Percentiles rank a stretch among this genome's conserved stretches.
phyloP scores from a whole-genome alignment of 2,113 vertebrate species.

The Empidonax alnorum region DNA sequence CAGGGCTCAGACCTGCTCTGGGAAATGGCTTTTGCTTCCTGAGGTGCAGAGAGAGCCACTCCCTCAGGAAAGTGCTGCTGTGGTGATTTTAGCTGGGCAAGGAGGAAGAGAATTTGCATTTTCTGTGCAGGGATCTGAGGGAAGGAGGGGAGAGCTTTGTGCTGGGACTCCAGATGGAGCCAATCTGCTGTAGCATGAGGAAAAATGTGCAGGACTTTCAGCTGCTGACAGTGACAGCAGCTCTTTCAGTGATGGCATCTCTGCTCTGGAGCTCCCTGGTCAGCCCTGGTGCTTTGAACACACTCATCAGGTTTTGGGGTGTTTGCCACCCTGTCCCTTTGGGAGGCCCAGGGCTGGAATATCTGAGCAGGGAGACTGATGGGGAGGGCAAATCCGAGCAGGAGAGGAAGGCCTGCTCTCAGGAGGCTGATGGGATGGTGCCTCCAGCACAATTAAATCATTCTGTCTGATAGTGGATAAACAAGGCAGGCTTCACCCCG shows the following conservation, averaged over 20 bases:
- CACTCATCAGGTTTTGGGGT: background rate
- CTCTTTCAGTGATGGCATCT: background rate
- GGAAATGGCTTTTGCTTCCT: background rate
- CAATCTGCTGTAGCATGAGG: background rate
- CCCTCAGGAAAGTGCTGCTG: background rate
- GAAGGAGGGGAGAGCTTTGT: background rate
- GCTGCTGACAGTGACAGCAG: background rate
- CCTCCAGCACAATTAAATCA: background rate
- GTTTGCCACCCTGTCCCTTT: background rate
- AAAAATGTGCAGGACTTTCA: background rate
- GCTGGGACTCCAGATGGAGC: background rate
- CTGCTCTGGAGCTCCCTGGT: background rate
- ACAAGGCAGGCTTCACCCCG: background rate
- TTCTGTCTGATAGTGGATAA: background rate
- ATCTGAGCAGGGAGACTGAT: background rate
- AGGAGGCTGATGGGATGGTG: background rate
- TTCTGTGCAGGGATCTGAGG: background rate
- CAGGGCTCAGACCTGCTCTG: background rate
- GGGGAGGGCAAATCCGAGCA: background rate
- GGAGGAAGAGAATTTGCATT: background rate
- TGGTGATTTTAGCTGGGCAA: background rate
- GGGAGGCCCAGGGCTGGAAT: background rate
- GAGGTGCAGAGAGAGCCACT: background rate
- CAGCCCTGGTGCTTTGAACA: background rate
- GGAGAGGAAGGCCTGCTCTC: background rate